Evolutionary conservation across 2,113 vertebrate species (phyloP).

Genomic region (western clawed frog (Xenopus tropicalis)): UCB_Xtro_10.0 CM004448.2:87006501-87007000

Average conservation of each 20-base stretch:
- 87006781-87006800: conserved; percentile 39
- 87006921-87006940: conserved; percentile 36
- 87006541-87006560: too few relatives aligned
- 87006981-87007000: not conserved
- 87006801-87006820: conserved; percentile 45
- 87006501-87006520: too few relatives aligned
- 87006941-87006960: conserved; percentile 31
- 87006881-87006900: conserved; percentile 49
- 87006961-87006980: not conserved
- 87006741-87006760: conserved; percentile 50
- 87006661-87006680: too few relatives aligned
- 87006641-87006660: too few relatives aligned
- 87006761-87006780: conserved; percentile 49
- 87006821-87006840: conserved; percentile 42
- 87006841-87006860: conserved; percentile 40
- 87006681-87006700: too few relatives aligned
- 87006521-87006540: too few relatives aligned
- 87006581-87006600: too few relatives aligned
- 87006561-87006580: too few relatives aligned
- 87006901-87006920: conserved; percentile 30
- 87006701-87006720: conserved; percentile 28
- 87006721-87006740: conserved; percentile 46
- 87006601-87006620: too few relatives aligned
- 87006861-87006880: conserved; percentile 33
- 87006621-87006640: too few relatives aligned